Percentiles rank a stretch among this genome's conserved stretches.
phyloP scores from a whole-genome alignment of 1,140 invertebrate species.

The Papilio aristodemus region DNA sequence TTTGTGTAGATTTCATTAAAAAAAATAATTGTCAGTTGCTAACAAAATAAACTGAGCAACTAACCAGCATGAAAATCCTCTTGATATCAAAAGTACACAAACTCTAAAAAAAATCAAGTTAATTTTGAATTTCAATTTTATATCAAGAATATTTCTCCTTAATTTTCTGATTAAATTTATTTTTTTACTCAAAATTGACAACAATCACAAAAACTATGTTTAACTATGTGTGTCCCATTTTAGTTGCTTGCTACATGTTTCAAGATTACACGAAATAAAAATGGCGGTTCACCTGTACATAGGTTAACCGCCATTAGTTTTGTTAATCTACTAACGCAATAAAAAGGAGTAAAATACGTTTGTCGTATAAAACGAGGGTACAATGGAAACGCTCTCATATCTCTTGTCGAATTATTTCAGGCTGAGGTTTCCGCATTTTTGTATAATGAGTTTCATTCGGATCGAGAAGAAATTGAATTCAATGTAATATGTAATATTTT shows the following conservation, averaged over 20 bases:
- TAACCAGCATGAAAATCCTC: too few relatives aligned
- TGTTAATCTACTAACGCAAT: conserved; percentile 10
- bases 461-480: conserved; percentile 37
- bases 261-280: conserved; percentile 20
- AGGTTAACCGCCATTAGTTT: conserved; percentile 6
- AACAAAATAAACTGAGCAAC: too few relatives aligned
- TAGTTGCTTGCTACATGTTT: neutral
- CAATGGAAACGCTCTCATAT: conserved; percentile 39
- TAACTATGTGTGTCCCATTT: too few relatives aligned
- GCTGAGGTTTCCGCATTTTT: conserved; percentile 55
- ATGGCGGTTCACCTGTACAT: neutral
- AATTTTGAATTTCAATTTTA: too few relatives aligned
- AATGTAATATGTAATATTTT: conserved; percentile 19
- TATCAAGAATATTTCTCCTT: too few relatives aligned
- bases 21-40: too few relatives aligned
- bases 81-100: too few relatives aligned
- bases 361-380: neutral
- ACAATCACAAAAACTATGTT: too few relatives aligned
- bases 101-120: too few relatives aligned
- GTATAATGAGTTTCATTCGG: conserved; percentile 55
- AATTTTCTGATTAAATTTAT: too few relatives aligned
- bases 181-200: too few relatives aligned
- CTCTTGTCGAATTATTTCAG: conserved; percentile 45
- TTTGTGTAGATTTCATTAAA: too few relatives aligned
- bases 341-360: conserved; percentile 1